phyloP scores from a whole-genome alignment of 2,797 vertebrate species.

The Falco peregrinus region DNA sequence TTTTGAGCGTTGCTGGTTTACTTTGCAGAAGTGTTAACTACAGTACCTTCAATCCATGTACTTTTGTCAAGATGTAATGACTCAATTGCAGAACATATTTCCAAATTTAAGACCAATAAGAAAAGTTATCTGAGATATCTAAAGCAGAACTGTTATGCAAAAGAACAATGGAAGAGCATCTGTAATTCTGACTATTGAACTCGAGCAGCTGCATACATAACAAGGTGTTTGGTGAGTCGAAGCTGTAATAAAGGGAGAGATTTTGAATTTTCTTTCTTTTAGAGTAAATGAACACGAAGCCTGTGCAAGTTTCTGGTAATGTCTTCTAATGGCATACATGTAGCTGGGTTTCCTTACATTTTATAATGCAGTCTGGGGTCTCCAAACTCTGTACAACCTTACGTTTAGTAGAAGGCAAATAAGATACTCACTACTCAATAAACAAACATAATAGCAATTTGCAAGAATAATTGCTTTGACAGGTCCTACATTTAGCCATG shows the following conservation, averaged over 20 bases:
- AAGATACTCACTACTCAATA: background rate
- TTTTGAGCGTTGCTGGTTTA: background rate
- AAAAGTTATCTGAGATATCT: background rate
- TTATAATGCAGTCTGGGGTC: background rate
- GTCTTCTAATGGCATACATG: background rate
- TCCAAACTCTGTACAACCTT: background rate
- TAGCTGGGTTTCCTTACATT: background rate
- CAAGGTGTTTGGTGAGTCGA: background rate
- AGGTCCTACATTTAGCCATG: background rate
- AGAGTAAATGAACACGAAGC: background rate
- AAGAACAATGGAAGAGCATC: background rate
- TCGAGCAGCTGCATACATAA: background rate
- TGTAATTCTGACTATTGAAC: background rate
- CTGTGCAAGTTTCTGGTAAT: background rate
- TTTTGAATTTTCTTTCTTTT: background rate
- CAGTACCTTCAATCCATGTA: background rate
- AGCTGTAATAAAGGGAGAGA: background rate
- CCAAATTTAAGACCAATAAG: background rate
- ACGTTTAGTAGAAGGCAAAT: background rate
- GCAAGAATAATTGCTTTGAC: background rate
- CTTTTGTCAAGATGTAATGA: background rate
- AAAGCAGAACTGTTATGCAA: background rate
- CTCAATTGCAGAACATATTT: background rate
- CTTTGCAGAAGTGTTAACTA: background rate
- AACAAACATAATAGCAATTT: background rate